These are phyloP conservation scores for Malurus melanocephalus DNA, from an alignment of 2,113 vertebrate genomes.

Conservation along the genomic window DNA sequence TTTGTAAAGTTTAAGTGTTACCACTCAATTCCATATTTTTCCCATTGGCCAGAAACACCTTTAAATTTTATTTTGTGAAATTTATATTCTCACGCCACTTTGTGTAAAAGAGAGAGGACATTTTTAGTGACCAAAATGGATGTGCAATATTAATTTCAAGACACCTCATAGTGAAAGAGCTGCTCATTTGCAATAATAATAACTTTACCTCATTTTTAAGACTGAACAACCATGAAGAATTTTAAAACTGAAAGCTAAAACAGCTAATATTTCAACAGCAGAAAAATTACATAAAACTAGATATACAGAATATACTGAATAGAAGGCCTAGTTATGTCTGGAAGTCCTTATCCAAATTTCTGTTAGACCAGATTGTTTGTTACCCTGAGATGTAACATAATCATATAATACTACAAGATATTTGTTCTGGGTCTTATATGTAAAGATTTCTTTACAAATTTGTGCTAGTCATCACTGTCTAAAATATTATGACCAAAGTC, in stretches of 20 bases:
- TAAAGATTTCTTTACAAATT: background rate
- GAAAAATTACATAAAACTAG: background rate
- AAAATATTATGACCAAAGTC: background rate
- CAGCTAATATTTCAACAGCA: background rate
- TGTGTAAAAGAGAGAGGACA: background rate
- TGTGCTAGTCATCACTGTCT: background rate
- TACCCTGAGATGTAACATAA: background rate
- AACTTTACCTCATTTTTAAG: background rate
- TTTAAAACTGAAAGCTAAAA: background rate
- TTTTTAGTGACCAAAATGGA: background rate
- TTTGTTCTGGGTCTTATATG: background rate
- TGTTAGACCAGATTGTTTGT: background rate
- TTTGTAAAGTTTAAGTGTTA: background rate
- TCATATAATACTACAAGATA: background rate
- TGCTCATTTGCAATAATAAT: background rate
- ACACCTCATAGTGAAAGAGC: background rate
- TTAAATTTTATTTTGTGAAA: background rate
- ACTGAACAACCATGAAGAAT: background rate
- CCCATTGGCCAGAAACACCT: background rate
- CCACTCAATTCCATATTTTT: background rate
- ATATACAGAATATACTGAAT: background rate
- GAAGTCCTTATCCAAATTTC: background rate
- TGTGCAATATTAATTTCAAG: background rate
- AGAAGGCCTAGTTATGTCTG: background rate
- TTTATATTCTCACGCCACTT: background rate